Base-by-base conservation (phyloP, 1,140 invertebrate species). In the Drosophila punjabiensis region DNA sequence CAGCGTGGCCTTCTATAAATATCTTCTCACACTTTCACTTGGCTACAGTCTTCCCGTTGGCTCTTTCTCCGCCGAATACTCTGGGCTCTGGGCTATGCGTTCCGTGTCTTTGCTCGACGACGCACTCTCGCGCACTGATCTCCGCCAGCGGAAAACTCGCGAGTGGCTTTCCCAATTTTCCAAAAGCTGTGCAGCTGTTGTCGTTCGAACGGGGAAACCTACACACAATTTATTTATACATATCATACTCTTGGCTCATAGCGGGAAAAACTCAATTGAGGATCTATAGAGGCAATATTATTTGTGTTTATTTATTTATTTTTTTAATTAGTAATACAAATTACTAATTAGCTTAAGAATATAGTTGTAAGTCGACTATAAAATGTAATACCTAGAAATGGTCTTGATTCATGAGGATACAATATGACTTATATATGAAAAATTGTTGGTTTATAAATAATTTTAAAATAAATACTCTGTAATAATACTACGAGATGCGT, bases 41-140 rank as follows among this genome's bases (percentile, higher is more conserved):
- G 85, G 66, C 77, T 89, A 82, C 88, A 80, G 63, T 75, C 67
- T 82, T 89, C 86, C 85, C 85, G 81, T 74, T 79, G 65, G 77
- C 52, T 74, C 52, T 69, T 67, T 53, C 39, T 53, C 39, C 33
- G 58, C 41, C 61, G 55, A 39, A 39, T 37, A 14, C 60, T 43
- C 39, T 45, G 53, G 52, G 53, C 35, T 59, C 63, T 50, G 68
- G 37, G 32, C 24, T 30, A n/a, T 60, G 58, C 24, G 24, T 68
- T 48, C 39, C 50, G 68, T 69, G 68, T 71, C 88, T 58, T 90
- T 59, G 76, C 85, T 92, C 71, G 85, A 75, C 89, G 53, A 92
- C 90, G 85, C 90, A 89, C 89, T 92, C 90, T 92, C 85, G 74
- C 76, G 53, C 33, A 92, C 89, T 92, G 89, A 92, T 84, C 85